These are phyloP conservation scores for Sepiola atlantica DNA, from an alignment of 2,888 invertebrate species.

Conservation along the genomic window DNA sequence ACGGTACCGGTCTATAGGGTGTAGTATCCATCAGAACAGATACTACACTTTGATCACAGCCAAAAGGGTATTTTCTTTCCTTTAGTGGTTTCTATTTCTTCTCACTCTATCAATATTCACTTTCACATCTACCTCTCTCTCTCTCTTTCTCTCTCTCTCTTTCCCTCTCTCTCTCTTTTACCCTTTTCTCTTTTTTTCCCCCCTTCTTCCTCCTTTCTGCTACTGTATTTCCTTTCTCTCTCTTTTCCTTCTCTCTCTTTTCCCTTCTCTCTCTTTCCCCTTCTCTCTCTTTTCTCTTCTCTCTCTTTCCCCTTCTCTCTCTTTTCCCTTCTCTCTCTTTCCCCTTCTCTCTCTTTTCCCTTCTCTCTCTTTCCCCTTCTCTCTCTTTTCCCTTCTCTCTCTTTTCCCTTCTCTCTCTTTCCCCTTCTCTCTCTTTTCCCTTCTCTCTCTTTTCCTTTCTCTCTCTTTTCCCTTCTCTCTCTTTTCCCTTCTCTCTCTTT, in stretches of 20 bases:
- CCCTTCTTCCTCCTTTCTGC: not conserved
- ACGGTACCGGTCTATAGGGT: too few relatives aligned
- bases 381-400: fast-evolving
- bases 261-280: not conserved
- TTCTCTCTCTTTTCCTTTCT: not conserved
- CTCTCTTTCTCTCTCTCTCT: too few relatives aligned
- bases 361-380: not conserved
- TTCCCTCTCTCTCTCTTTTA: not conserved
- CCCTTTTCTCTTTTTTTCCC: not conserved
- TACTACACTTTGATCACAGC: too few relatives aligned
- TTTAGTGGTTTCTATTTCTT: too few relatives aligned
- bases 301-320: not conserved
- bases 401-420: not conserved
- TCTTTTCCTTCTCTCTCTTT: not conserved
- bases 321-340: not conserved
- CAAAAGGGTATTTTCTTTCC: too few relatives aligned
- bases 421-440: not conserved
- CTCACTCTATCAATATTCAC: too few relatives aligned
- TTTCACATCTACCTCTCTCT: too few relatives aligned
- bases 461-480: not conserved
- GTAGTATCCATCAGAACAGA: too few relatives aligned
- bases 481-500: not conserved
- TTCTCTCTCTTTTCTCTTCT: not conserved
- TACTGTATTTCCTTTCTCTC: not conserved
- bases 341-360: not conserved